phyloP scores from a whole-genome alignment of 1,140 invertebrate species.

The Araneus ventricosus region DNA sequence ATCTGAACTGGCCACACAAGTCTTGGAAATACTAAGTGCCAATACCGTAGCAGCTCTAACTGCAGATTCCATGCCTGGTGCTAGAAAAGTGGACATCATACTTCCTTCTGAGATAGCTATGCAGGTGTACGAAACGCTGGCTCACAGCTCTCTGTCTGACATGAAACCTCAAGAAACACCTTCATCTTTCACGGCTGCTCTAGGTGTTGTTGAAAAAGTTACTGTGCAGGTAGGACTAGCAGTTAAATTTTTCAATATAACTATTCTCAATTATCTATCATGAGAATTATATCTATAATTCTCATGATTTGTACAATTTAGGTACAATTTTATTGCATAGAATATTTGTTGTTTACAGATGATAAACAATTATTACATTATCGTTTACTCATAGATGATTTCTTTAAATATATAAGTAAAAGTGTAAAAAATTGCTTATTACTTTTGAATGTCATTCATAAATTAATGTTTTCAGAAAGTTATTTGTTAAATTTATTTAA shows the following conservation, averaged over 20 bases:
- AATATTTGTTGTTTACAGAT: no score
- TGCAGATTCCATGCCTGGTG: constrained; percentile 63
- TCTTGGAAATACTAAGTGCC: constrained; percentile 66
- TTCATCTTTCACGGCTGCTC: constrained; percentile 13
- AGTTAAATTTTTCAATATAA: no score
- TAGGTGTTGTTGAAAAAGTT: constrained; percentile 67
- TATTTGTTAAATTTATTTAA: neutral
- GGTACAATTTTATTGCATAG: no score
- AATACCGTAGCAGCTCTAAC: constrained; percentile 41
- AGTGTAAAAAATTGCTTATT: no score
- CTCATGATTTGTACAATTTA: no score
- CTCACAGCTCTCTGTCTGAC: constrained; percentile 32
- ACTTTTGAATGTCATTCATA: neutral
- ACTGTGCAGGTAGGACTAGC: constrained; percentile 58
- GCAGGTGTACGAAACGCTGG: constrained; percentile 67
- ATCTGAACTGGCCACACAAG: constrained; percentile 67
- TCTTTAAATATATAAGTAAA: no score
- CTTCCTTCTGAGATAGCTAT: constrained; percentile 61
- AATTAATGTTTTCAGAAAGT: neutral
- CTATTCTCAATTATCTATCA: no score
- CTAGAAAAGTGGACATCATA: constrained; percentile 47
- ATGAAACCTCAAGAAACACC: constrained; percentile 68
- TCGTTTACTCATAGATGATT: no score
- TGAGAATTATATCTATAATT: no score
- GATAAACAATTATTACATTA: no score